Evolutionary conservation across 2,113 vertebrate species (phyloP).

Genomic region (Oenanthe melanoleuca): DNA sequence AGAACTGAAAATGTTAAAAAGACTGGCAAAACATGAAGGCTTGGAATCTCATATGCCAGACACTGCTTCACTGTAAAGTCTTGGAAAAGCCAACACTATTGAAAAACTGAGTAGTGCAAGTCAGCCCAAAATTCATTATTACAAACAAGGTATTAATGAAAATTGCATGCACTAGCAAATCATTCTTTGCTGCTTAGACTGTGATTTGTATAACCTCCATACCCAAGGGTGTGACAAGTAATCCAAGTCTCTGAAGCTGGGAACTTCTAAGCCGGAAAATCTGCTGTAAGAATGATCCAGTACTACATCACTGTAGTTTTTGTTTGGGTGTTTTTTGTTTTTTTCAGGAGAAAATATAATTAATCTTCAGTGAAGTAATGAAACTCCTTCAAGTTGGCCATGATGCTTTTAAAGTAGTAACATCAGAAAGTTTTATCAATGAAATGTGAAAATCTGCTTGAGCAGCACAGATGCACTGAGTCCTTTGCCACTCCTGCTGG

Average conservation of each 20-base stretch:
- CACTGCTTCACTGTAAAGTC: neutral
- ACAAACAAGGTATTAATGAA: neutral
- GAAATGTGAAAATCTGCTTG: neutral
- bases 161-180: neutral
- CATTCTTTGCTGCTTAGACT: neutral
- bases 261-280: neutral
- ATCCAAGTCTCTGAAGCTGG: neutral
- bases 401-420: neutral
- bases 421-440: neutral
- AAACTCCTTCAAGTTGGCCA: neutral
- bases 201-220: neutral
- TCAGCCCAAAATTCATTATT: neutral
- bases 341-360: neutral
- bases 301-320: neutral
- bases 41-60: neutral
- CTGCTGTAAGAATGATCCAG: neutral
- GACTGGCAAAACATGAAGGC: neutral
- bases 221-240: neutral
- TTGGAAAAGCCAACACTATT: neutral
- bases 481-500: neutral
- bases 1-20: neutral
- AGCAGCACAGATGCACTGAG: neutral
- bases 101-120: neutral
- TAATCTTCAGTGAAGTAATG: neutral
- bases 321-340: neutral